Base-by-base conservation (phyloP, 2,113 vertebrate genomes). In the Otocyon megalotis region DNA sequence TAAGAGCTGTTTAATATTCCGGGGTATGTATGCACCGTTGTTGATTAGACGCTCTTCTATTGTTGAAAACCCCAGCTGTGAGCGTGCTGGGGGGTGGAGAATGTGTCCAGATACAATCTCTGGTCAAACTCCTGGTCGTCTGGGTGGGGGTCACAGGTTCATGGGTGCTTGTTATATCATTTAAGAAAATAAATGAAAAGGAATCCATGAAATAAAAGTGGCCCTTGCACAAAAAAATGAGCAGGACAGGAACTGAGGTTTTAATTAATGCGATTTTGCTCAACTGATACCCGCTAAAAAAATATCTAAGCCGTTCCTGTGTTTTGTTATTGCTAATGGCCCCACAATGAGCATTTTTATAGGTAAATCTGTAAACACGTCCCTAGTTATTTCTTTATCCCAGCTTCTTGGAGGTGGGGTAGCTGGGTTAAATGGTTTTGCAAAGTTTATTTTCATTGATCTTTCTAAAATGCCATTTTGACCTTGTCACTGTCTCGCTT, bases 1-100 rank as follows among this genome's bases (percentile, higher is more conserved):
- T 76, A 97, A 96, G 97, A 97, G 97, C 94, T 93, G 67, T 82
- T 97, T 97, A 85, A 90, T 97, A 97, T 93, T 97, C 97, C 8
- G 0, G 69, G 16, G 16, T 77, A 9, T 19, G 54, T 28, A 3
- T 20, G 65, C 24, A 4, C 20, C 58, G 5, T 50, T 35, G 81
- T 50, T 3, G 8, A 6, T 14, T 28, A 15, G 28, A 22, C 6
- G 19, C 9, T 28, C 4, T 30, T 26, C 43, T 89, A 2, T 43
- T 69, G 91, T 54, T 30, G 62, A n/a, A 62, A 65, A 12, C 0
- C 56, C 74, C 90, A 85, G 84, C 95, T 92, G 74, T 50, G 43
- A 8, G 15, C 54, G 13, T 3, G 63, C 50, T 12, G 83, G 60
- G 35, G 32, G 32, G 8, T 12, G n/a, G 67, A n/a, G 22, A 10